These are phyloP conservation scores for Drosophila quinaria DNA, from an alignment of 2,888 invertebrate species.

Conservation along the genomic window DNA sequence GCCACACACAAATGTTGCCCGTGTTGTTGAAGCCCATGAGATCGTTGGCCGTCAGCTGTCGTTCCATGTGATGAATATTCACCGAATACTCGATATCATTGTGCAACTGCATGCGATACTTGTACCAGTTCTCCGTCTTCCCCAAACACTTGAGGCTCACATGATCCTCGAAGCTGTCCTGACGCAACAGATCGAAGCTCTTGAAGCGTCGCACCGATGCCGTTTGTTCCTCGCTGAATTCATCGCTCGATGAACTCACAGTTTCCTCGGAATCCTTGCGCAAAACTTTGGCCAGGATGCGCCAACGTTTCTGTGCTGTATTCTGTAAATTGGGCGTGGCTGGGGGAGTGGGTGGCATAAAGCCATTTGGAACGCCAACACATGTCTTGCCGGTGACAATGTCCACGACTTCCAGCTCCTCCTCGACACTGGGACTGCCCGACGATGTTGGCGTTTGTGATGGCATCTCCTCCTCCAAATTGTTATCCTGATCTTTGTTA, in stretches of 20 bases:
- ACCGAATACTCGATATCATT: conserved; percentile 86
- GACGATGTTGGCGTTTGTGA: conserved; percentile 6
- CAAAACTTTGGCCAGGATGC: conserved; percentile 89
- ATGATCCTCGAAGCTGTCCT: conserved; percentile 86
- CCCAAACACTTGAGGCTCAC: conserved; percentile 85
- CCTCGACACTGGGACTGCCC: conserved; percentile 46
- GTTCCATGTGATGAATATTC: conserved; percentile 88
- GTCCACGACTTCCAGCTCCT: conserved; percentile 61
- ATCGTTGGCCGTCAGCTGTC: conserved; percentile 89
- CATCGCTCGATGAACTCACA: conserved; percentile 83
- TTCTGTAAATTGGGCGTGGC: conserved; percentile 82
- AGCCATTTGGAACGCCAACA: conserved; percentile 23
- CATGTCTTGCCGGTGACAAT: conserved; percentile 53
- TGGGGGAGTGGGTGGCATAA: conserved; percentile 83
- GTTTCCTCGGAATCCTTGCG: conserved; percentile 85
- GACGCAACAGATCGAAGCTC: conserved; percentile 87
- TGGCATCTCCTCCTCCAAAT: conserved; percentile 42
- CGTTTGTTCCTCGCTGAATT: conserved; percentile 84
- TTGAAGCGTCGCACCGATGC: conserved; percentile 88
- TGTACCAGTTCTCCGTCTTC: conserved; percentile 88
- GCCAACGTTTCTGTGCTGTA: conserved; percentile 90
- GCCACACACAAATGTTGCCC: conserved; percentile 93
- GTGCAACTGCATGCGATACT: conserved; percentile 87
- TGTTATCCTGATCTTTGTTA: conserved; percentile 41
- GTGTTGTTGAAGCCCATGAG: conserved; percentile 94